Base-by-base conservation (phyloP, 2,797 vertebrate genomes). In the Morelia viridis region DNA sequence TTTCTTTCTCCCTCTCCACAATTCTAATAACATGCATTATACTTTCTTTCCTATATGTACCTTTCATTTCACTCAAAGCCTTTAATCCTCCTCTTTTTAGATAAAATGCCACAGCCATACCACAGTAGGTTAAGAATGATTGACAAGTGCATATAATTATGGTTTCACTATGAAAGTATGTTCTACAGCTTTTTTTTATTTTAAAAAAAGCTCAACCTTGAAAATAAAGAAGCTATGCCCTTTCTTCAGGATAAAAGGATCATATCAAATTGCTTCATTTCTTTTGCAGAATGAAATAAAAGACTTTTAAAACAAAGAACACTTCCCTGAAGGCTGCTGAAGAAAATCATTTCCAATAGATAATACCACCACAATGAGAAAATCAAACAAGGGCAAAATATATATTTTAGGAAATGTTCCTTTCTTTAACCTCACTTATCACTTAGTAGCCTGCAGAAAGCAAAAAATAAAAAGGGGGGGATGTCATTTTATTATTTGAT, bases 191-290 rank as follows among this genome's bases (percentile, higher is more conserved):
- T 13, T 41, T 28, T 88, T 50, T 65, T 68, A 87, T 91, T 76
- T 31, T 95, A 83, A 87, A 94, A 96, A 96, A 94, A 58, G 50
- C 92, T 95, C 94, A 96, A 97, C 94, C 96, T 97, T 97, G 96
- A 97, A 97, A 97, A 97, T 96, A 97, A 97, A 97, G 95, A 97
- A 97, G 89, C 92, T 93, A 60, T 97, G 94, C 94, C 95, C 95
- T 96, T 97, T 97, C 93, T 96, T 90, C 71, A 2, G 89, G 93
- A 97, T 97, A 94, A 97, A 97, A 97, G 94, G 94, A 95, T 97
- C 58, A 24, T 94, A 96, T 96, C 90, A 96, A 96, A 97, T 96
- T 96, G 94, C 88, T 96, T 97, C 61, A 0, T 96, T 97, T 96
- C 96, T 97, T 97, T 95, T 88, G 93, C 86, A 95, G 91, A 96